These are phyloP conservation scores for Contarinia nasturtii DNA, from an alignment of 1,140 invertebrate species.

Conservation along the genomic window DNA sequence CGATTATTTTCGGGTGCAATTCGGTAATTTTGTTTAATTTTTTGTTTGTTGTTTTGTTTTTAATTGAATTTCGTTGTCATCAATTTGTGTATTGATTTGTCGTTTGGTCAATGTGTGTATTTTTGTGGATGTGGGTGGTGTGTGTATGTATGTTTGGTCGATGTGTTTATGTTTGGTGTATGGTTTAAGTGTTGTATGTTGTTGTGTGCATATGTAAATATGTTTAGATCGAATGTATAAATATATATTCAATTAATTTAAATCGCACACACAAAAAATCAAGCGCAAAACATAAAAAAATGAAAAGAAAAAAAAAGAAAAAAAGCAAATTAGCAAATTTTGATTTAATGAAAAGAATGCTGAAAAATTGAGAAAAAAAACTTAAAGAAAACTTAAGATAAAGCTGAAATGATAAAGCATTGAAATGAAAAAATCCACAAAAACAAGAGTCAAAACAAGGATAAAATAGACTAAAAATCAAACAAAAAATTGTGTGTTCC, in stretches of 20 bases:
- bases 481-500: too few species aligned
- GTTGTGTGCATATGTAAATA: neutral
- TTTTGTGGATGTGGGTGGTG: neutral
- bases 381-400: neutral
- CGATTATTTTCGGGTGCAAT: slow-evolving; percentile 10
- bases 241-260: neutral
- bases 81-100: neutral
- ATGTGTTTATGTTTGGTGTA: neutral
- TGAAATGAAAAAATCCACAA: neutral
- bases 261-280: neutral
- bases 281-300: neutral
- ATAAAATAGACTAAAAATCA: too few species aligned
- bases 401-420: neutral
- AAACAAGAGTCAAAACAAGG: too few species aligned
- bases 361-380: neutral
- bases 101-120: neutral
- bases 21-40: slow-evolving; percentile 5
- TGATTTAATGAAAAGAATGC: slow-evolving; percentile 1
- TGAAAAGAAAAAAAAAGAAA: slow-evolving; percentile 3
- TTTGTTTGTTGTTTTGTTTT: slow-evolving; percentile 9
- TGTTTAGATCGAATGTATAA: too few species aligned
- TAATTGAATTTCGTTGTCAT: slow-evolving; percentile 5
- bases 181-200: slow-evolving; percentile 1
- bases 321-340: neutral
- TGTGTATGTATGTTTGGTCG: slow-evolving; percentile 1